Percentiles rank a stretch among this genome's conserved stretches.
These are phyloP conservation scores for Tachypleus tridentatus DNA, from an alignment of 1,140 invertebrate species.

Conservation along the genomic window DNA sequence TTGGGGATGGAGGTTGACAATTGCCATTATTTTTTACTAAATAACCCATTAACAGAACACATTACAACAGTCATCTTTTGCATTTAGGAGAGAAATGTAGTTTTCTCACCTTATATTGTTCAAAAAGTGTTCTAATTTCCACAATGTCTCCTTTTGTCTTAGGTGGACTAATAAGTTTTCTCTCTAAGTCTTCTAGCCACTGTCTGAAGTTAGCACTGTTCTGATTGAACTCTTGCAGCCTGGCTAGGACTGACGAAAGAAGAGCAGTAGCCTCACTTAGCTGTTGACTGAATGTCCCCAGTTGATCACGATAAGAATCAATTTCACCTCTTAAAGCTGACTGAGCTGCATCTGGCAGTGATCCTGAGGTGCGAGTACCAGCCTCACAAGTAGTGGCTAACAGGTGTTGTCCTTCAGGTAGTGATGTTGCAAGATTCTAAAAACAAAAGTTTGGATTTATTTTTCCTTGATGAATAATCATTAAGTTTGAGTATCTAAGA, in stretches of 20 bases:
- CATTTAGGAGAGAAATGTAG: background rate
- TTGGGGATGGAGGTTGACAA: too few species aligned
- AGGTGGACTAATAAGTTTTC: slow-evolving; percentile 45
- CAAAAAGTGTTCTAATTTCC: slow-evolving; percentile 79
- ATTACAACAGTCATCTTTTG: too few species aligned
- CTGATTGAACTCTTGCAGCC: slow-evolving; percentile 70
- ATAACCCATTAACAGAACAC: too few species aligned
- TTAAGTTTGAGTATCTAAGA: too few species aligned
- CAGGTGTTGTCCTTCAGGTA: slow-evolving; percentile 76
- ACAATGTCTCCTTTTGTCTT: slow-evolving; percentile 67
- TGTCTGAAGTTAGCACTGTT: slow-evolving; percentile 50
- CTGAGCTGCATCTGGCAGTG: slow-evolving; percentile 42
- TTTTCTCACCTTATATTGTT: slow-evolving; percentile 49
- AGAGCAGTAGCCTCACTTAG: slow-evolving; percentile 6
- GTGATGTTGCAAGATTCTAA: slow-evolving; percentile 50
- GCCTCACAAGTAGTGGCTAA: slow-evolving; percentile 62
- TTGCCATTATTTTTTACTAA: too few species aligned
- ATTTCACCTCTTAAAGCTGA: slow-evolving; percentile 9
- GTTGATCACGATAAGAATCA: slow-evolving; percentile 5
- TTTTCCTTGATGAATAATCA: too few species aligned
- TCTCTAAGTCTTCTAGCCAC: slow-evolving; percentile 26
- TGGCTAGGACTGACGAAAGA: slow-evolving; percentile 36
- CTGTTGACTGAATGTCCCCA: slow-evolving; percentile 8
- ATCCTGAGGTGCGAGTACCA: slow-evolving; percentile 69
- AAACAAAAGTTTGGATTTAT: slow-evolving; percentile 15